Base-by-base conservation (phyloP, 2,888 invertebrate genomes). In the Glaucopsyche alexis region DNA sequence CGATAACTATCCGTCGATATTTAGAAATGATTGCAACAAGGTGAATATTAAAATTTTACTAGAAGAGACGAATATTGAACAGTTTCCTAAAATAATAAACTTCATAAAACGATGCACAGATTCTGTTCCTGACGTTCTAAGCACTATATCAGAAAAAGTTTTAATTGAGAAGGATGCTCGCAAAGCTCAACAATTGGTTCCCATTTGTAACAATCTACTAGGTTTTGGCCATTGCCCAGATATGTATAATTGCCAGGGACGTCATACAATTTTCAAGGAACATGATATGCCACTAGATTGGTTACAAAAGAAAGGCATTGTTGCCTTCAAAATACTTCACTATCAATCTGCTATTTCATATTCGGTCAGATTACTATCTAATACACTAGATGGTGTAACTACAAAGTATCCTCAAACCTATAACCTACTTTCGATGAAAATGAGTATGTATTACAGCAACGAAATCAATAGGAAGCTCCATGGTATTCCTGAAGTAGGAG, bases 211-310 rank as follows among this genome's bases (percentile, higher is more conserved):
- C 19, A 93, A 88, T 73, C 79, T 96, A 5, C 93, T 96, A 75
- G 88, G 94, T 45, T 94, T 95, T 78, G 96, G 97, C 7, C 87
- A 89, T 73, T 97, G 97, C 81, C 88, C 90, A 3, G 91, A 94
- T 76, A 84, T 85, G 71, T 88, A 89, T 80, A 86, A 89, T 65
- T 96, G 96, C 79, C 77, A 83, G 19, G 89, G 93, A 71, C 93
- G 97, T 47, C 97, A 97, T 83, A 86, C 87, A 0, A 78, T 94
- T 7, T 84, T 96, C 13, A 87, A 94, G 74, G 85, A 93, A 7
- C 87, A 88, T 38, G 94, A 95, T 77, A 90, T 93, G 72, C 90
- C 94, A 6, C 87, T 88, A n/a, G 84, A 89, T 14, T 85, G 92
- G 83, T 85, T 95, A 72, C 95, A 94, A 0, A 84, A 82, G 77